Evolutionary conservation across 2,888 invertebrate genomes (phyloP), one percentile per base, ranked within the genome.

Genomic region (Acleris sparsana): DNA sequence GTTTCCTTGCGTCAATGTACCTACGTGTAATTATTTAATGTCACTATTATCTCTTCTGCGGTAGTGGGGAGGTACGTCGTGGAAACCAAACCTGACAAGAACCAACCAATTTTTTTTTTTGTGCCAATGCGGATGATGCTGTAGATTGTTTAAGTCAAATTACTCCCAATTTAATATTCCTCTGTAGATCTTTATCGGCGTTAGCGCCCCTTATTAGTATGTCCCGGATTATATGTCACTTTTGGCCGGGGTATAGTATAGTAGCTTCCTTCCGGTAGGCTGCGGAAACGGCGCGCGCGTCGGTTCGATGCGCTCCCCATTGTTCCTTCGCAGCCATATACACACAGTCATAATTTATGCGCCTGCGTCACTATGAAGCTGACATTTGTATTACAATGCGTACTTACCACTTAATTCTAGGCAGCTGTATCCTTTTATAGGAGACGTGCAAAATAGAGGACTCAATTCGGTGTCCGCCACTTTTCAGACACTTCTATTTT

Each of bases 241-340:
- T 43, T 13, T 46, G 44, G 17, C 17, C 25, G 1, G 25, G 46
- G 25, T 18, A 25, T 25, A 53, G 56, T 22, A 22, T 56, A 56
- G 63, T 64, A 39, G 39, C 39, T 53, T 67, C 69, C 69, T 69
- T 69, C 69, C 69, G 65, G 49, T 44, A 65, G 69, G 66, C 65
- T 39, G 59, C 52, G 69, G 68, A 66, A 67, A 69, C 71, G 72
- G 70, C 73, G 77, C 78, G 76, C 72, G 75, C 76, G 75, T 76
- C 62, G 68, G 56, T 72, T 74, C 79, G 75, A 76, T 75, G 78
- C 80, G 80, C 79, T 78, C 79, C 74, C 87, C 82, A 87, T 86
- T 86, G 89, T 87, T 39, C 39, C 84, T 82, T 53, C 51, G 18
- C 77, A 80, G 74, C 84, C 83, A 86, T 85, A 85, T 80, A 82